Conservation (phyloP, 2,797 vertebrate genomes). For the Artibeus jamaicensis region DNA sequence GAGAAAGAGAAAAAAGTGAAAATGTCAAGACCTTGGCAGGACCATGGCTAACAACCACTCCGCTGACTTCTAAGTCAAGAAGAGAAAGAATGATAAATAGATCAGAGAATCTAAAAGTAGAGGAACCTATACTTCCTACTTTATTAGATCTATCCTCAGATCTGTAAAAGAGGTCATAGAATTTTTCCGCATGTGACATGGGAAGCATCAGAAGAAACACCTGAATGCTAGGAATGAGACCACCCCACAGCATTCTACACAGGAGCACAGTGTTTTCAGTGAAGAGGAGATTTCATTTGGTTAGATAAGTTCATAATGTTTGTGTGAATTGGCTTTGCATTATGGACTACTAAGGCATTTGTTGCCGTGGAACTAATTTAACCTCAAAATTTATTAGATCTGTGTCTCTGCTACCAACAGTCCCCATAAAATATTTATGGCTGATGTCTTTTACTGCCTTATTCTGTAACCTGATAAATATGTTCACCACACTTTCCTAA, state of each 20-base stretch:
- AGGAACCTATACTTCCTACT: not conserved
- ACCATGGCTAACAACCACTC: not conserved
- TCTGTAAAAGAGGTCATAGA: not conserved
- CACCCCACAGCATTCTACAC: accelerated
- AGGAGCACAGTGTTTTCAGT: not conserved
- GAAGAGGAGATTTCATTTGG: not conserved
- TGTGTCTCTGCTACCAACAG: not conserved
- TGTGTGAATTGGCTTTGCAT: not conserved
- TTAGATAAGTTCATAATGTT: not conserved
- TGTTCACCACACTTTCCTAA: not conserved
- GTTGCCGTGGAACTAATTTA: not conserved
- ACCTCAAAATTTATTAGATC: not conserved
- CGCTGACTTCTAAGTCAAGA: not conserved
- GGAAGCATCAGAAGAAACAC: not conserved
- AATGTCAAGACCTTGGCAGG: not conserved
- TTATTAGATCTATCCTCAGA: not conserved
- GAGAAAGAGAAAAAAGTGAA: not conserved
- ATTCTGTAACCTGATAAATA: not conserved
- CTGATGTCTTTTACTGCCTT: not conserved
- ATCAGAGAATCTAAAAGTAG: not conserved
- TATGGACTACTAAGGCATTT: not conserved
- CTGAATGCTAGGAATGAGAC: not conserved
- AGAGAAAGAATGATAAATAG: not conserved
- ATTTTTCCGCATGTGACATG: not conserved
- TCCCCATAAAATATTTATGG: not conserved